Evolutionary conservation across 2,797 vertebrate genomes (phyloP).

Genomic region (Lithobates sylvaticus): DNA sequence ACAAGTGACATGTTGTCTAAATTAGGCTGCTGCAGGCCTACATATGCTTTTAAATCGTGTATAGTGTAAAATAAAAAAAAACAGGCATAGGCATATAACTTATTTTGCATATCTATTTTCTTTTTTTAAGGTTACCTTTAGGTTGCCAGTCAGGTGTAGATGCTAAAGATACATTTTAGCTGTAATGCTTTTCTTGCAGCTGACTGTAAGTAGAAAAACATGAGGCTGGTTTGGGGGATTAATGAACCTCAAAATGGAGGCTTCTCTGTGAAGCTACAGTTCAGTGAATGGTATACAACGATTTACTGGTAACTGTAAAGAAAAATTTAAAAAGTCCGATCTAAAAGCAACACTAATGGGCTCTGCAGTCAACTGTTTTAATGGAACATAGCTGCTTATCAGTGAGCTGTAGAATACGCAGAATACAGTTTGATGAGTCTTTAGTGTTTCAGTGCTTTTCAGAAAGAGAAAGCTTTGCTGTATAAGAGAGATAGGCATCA

Average conservation of each 20-base stretch:
- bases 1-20: not conserved
- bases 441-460: not conserved
- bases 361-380: not conserved
- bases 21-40: too few relatives aligned
- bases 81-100: too few relatives aligned
- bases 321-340: not conserved
- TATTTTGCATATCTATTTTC: too few relatives aligned
- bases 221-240: not conserved
- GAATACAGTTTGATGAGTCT: not conserved
- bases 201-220: not conserved
- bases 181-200: not conserved
- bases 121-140: too few relatives aligned
- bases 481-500: too few relatives aligned
- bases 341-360: not conserved
- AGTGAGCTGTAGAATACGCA: not conserved
- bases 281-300: not conserved
- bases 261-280: not conserved
- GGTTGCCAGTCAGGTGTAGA: too few relatives aligned
- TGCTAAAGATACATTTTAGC: not conserved
- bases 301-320: not conserved
- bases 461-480: not conserved
- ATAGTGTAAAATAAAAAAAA: too few relatives aligned
- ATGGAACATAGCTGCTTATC: not conserved
- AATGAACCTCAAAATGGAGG: not conserved
- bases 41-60: not conserved